A percentile compares a stretch with the other conserved stretches of the same genome.
Evolutionary conservation across 2,113 vertebrate species (phyloP).

Genomic region (Clarias macrocephalus): DNA sequence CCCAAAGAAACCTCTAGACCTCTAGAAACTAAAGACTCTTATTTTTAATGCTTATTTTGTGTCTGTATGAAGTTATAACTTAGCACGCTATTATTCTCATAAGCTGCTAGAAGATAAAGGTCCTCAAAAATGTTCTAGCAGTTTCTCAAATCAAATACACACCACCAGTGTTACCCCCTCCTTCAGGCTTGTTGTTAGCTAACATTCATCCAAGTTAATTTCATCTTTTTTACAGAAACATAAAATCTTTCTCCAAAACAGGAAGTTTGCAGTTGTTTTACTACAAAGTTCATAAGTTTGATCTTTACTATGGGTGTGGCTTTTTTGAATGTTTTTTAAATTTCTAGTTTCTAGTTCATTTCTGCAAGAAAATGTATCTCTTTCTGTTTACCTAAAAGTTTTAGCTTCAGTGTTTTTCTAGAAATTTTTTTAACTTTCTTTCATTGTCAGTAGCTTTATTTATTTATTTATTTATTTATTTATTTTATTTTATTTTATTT

Average conservation of each 20-base stretch:
- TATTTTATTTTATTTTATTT: too few species aligned
- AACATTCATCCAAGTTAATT: background rate
- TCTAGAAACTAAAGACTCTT: background rate
- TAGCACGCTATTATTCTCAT: background rate
- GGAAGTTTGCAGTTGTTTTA: background rate
- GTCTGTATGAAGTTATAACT: background rate
- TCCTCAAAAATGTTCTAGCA: background rate
- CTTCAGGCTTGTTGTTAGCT: background rate
- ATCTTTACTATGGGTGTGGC: background rate
- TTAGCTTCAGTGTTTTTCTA: background rate
- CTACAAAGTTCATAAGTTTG: background rate
- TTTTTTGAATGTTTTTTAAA: background rate
- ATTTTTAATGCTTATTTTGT: background rate
- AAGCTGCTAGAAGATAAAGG: background rate
- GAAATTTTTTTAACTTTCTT: background rate
- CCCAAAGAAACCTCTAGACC: background rate
- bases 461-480: too few species aligned
- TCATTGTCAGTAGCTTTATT: too few species aligned
- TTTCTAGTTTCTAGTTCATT: background rate
- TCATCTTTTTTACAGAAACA: background rate
- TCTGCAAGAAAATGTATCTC: background rate
- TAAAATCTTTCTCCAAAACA: too few species aligned
- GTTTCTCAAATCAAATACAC: background rate
- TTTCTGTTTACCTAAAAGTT: background rate
- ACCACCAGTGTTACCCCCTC: too few species aligned